Conservation (phyloP, 2,797 vertebrate genomes). For the Bradypodion ventrale region DNA sequence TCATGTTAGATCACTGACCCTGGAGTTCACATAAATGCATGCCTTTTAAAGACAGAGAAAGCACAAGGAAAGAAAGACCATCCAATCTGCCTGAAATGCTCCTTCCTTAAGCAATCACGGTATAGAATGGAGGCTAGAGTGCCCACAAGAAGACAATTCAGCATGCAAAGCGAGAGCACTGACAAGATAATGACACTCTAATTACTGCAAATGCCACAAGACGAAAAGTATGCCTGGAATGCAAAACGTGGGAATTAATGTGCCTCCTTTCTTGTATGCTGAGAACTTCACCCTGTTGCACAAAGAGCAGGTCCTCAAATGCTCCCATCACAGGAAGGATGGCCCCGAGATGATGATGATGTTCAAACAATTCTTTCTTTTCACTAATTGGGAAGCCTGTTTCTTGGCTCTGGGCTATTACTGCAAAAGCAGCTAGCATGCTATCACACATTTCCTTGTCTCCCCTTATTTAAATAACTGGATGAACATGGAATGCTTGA, state of each 20-base stretch:
- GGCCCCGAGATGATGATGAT: conserved; percentile 1
- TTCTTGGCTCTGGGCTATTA: conserved; percentile 28
- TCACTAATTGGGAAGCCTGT: conserved; percentile 32
- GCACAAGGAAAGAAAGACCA: conserved; percentile 10
- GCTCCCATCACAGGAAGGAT: background rate
- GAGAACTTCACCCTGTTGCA: background rate
- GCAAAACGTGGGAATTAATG: background rate
- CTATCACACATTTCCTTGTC: conserved; percentile 27
- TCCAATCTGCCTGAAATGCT: background rate
- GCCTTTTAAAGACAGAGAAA: background rate
- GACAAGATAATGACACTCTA: conserved; percentile 49
- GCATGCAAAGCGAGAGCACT: conserved; percentile 41
- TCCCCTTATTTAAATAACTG: conserved; percentile 53
- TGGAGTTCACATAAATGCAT: background rate
- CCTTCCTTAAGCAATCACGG: conserved; percentile 37
- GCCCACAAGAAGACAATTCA: conserved; percentile 41
- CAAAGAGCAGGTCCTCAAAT: fast-evolving
- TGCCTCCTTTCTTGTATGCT: background rate
- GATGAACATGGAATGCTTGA: conserved; percentile 26
- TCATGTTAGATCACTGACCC: background rate
- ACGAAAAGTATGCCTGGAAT: background rate
- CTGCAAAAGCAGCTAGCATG: conserved; percentile 20
- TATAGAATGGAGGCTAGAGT: background rate
- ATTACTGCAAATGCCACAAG: conserved; percentile 34
- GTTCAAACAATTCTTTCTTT: conserved; percentile 42